Evolutionary conservation across 2,888 invertebrate species (phyloP).

Genomic region (Artemia sp.): DNA sequence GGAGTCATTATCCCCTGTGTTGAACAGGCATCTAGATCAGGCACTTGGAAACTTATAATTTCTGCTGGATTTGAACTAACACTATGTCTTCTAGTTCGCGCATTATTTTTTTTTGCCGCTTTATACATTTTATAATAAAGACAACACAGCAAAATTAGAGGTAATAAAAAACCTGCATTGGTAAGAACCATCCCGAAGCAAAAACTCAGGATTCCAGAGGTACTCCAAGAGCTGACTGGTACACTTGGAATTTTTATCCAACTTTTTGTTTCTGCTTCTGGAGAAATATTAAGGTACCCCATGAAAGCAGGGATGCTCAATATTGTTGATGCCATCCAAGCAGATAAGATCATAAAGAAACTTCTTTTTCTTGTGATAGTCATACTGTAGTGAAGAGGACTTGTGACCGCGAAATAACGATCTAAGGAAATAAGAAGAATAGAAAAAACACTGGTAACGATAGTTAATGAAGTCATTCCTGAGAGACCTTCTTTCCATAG

Average conservation of each 20-base stretch:
- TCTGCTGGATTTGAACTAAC: slow-evolving; percentile 29
- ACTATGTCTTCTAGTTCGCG: slow-evolving; percentile 36
- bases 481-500: slow-evolving; percentile 32
- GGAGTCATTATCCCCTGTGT: slow-evolving; percentile 24
- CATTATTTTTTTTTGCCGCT: slow-evolving; percentile 36
- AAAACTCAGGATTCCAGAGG: slow-evolving; percentile 19
- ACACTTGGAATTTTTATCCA: slow-evolving; percentile 1
- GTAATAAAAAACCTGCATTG: slow-evolving; percentile 33
- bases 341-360: slow-evolving; percentile 19
- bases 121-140: slow-evolving; percentile 37
- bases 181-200: slow-evolving; percentile 33
- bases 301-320: slow-evolving; percentile 19
- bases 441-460: slow-evolving; percentile 36
- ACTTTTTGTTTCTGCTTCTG: neutral
- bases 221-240: slow-evolving; percentile 14
- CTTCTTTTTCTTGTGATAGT: slow-evolving; percentile 35
- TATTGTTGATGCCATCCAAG: slow-evolving; percentile 18
- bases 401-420: slow-evolving; percentile 37
- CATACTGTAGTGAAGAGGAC: slow-evolving; percentile 38
- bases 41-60: slow-evolving; percentile 23
- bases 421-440: slow-evolving; percentile 37
- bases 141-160: slow-evolving; percentile 35
- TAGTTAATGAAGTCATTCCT: slow-evolving; percentile 34
- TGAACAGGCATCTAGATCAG: slow-evolving; percentile 22
- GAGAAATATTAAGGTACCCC: slow-evolving; percentile 14